These are phyloP conservation scores for Opisthocomus hoazin DNA, from an alignment of 2,113 vertebrate species.

Conservation along the genomic window DNA sequence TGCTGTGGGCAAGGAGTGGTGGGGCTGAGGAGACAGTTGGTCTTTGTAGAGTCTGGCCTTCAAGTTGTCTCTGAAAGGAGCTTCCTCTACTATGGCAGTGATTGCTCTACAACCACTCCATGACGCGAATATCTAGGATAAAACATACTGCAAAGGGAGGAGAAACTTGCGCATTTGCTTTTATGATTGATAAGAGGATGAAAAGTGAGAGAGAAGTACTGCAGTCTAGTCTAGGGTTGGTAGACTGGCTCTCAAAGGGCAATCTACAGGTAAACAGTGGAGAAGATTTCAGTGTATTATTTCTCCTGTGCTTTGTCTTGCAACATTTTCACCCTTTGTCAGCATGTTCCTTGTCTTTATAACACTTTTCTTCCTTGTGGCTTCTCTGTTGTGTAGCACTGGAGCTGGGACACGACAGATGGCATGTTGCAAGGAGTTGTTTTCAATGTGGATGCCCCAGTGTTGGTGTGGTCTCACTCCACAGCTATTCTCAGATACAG, in stretches of 20 bases:
- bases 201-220: neutral
- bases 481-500: neutral
- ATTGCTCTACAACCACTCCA: neutral
- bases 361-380: neutral
- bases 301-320: neutral
- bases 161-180: neutral
- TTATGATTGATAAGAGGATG: neutral
- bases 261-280: neutral
- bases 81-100: neutral
- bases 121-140: neutral
- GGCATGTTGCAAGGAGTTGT: neutral
- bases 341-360: neutral
- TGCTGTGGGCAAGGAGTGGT: neutral
- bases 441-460: neutral
- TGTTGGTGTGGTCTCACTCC: neutral
- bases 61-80: neutral
- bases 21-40: neutral
- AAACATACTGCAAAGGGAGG: neutral
- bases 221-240: neutral
- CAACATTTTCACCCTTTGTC: neutral
- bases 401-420: neutral
- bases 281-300: neutral
- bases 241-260: neutral
- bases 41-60: neutral
- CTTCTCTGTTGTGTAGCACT: neutral